Evolutionary conservation across 2,113 vertebrate genomes (phyloP).

Genomic region (Antechinus flavipes): DNA sequence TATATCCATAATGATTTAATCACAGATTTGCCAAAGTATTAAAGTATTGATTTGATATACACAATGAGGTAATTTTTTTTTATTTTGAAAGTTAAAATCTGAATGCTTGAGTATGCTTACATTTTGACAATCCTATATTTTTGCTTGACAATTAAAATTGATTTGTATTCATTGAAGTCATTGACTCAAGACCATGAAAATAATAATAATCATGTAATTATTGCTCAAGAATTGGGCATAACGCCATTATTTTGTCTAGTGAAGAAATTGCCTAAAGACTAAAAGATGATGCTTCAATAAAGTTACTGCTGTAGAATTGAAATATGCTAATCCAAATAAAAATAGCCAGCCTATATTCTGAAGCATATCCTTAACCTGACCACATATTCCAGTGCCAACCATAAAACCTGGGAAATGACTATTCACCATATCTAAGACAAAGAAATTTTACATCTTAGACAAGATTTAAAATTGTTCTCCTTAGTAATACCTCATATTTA

Average conservation of each 20-base stretch:
- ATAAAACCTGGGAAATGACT: too few relatives aligned
- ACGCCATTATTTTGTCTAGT: background rate
- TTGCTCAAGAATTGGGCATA: background rate
- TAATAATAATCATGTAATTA: background rate
- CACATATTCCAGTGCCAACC: too few relatives aligned
- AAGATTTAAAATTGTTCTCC: too few relatives aligned
- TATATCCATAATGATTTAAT: background rate
- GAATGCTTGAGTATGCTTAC: background rate
- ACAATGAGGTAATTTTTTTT: background rate
- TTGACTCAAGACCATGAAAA: background rate
- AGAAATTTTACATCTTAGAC: too few relatives aligned
- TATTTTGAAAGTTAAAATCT: background rate
- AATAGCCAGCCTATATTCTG: background rate
- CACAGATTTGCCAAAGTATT: background rate
- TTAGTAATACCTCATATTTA: too few relatives aligned
- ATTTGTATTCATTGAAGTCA: background rate
- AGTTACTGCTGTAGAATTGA: background rate
- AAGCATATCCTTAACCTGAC: background rate
- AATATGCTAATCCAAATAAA: background rate
- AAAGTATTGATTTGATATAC: background rate
- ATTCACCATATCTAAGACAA: too few relatives aligned
- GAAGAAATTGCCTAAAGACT: background rate
- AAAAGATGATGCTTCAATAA: background rate
- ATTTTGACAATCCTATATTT: constrained; percentile 18
- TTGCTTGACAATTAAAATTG: background rate